Evolutionary conservation across 92 coral and sea anemone genomes (phyloP).

Genomic region (Galaxea fascicularis): DNA sequence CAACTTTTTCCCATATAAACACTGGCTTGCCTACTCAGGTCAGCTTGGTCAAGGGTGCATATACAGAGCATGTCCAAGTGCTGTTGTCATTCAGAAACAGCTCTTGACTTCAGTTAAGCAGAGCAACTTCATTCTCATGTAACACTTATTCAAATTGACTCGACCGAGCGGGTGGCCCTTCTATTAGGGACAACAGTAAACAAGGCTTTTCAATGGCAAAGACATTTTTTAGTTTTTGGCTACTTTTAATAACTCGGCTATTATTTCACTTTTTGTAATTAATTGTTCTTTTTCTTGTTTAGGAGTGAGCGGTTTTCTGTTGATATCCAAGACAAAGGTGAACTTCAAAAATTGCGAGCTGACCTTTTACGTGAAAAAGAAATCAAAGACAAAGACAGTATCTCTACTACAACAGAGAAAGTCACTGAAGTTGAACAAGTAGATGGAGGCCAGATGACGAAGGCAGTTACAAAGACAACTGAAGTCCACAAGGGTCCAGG

Average conservation of each 20-base stretch:
- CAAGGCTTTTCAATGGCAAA: too few species aligned
- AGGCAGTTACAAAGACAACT: conserved; percentile 67
- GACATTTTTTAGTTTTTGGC: too few species aligned
- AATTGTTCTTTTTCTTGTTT: neutral
- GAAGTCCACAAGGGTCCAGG: conserved; percentile 64
- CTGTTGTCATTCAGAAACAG: too few species aligned
- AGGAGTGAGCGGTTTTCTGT: conserved; percentile 65
- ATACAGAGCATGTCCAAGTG: too few species aligned
- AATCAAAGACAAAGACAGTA: conserved; percentile 41
- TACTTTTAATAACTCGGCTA: neutral
- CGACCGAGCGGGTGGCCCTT: too few species aligned
- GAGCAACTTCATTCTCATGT: too few species aligned
- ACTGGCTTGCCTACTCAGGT: too few species aligned
- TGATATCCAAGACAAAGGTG: conserved; percentile 67
- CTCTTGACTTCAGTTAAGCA: too few species aligned
- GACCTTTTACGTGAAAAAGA: conserved; percentile 53
- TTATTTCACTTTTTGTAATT: neutral
- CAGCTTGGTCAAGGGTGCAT: too few species aligned
- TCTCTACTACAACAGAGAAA: conserved; percentile 47
- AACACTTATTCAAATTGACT: too few species aligned
- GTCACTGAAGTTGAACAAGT: conserved; percentile 43
- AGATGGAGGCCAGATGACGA: conserved; percentile 53
- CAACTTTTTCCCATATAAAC: too few species aligned
- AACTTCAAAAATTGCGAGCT: conserved; percentile 60
- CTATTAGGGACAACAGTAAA: too few species aligned